A percentile compares a stretch with the other conserved stretches of the same genome.
phyloP scores from a whole-genome alignment of 2,888 invertebrate species.

The Trissolcus brochymenae region DNA sequence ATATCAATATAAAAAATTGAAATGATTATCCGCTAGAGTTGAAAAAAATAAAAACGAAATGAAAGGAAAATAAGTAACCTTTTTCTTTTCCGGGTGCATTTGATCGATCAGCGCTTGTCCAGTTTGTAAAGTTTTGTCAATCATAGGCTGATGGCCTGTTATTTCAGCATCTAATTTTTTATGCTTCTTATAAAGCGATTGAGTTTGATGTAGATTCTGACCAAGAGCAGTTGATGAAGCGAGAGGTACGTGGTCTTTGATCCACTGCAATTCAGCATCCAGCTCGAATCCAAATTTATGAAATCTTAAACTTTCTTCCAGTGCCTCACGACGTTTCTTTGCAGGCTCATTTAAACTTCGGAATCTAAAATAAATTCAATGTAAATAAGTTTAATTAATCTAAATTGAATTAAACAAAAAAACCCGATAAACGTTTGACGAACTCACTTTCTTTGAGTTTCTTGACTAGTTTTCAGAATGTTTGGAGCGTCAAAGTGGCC shows the following conservation, averaged over 20 bases:
- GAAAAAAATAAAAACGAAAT: too few relatives aligned
- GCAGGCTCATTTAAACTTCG: conserved; percentile 85
- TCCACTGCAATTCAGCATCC: conserved; percentile 96
- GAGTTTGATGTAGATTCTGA: conserved; percentile 93
- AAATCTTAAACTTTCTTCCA: conserved; percentile 89
- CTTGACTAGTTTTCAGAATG: conserved; percentile 87
- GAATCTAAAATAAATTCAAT: conserved; percentile 75
- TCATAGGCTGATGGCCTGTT: conserved; percentile 88
- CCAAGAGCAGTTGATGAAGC: conserved; percentile 87
- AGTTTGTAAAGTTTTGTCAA: conserved; percentile 88
- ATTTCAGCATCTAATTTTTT: conserved; percentile 95
- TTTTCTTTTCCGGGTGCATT: conserved; percentile 87
- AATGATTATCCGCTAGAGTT: too few relatives aligned
- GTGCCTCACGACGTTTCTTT: conserved; percentile 82
- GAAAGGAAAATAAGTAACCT: conserved; percentile 79
- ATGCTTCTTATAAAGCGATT: conserved; percentile 94
- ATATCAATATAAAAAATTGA: too few relatives aligned
- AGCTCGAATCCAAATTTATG: conserved; percentile 97
- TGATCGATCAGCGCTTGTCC: conserved; percentile 86
- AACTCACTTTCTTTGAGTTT: conserved; percentile 81
- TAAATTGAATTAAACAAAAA: too few relatives aligned
- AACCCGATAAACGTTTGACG: neutral
- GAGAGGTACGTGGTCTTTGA: conserved; percentile 90
- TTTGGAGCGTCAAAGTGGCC: conserved; percentile 96
- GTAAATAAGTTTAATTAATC: neutral